phyloP scores from a whole-genome alignment of 2,888 invertebrate species.

The Pedicia rivosa region DNA sequence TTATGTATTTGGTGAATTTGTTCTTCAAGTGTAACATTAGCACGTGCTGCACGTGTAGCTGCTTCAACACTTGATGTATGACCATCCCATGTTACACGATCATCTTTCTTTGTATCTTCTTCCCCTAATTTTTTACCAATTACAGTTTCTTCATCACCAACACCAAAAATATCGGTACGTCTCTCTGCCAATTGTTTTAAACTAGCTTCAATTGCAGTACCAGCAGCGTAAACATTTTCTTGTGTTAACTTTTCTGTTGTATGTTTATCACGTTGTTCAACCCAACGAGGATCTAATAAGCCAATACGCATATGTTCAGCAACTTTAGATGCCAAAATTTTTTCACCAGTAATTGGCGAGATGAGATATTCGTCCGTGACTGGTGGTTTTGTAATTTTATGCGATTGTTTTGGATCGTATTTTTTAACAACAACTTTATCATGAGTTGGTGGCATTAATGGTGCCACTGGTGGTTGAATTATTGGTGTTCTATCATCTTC shows the following conservation, averaged over 20 bases:
- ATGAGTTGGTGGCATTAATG: constrained; percentile 70
- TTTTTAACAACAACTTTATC: constrained; percentile 93
- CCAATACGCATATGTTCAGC: constrained; percentile 98
- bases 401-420: constrained; percentile 85
- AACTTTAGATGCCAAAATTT: constrained; percentile 92
- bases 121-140: constrained; percentile 98
- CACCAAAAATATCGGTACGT: constrained; percentile 99
- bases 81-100: constrained; percentile 95
- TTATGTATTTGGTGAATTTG: constrained; percentile 97
- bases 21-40: constrained; percentile 90
- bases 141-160: constrained; percentile 95
- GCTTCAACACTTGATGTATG: constrained; percentile 95
- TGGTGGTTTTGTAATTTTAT: constrained; percentile 40
- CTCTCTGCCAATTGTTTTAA: constrained; percentile 92
- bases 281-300: constrained; percentile 90
- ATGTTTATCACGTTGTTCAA: constrained; percentile 89
- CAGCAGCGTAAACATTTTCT: constrained; percentile 41
- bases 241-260: constrained; percentile 87
- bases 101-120: constrained; percentile 69
- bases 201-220: constrained; percentile 88
- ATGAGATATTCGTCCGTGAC: constrained; percentile 81
- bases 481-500: constrained; percentile 33
- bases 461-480: constrained; percentile 31
- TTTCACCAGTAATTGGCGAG: constrained; percentile 96
- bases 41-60: constrained; percentile 82